Evolutionary conservation across 2,888 invertebrate species (phyloP), one percentile per base, ranked within the genome.

Genomic region (Caenorhabditis sp.): DNA sequence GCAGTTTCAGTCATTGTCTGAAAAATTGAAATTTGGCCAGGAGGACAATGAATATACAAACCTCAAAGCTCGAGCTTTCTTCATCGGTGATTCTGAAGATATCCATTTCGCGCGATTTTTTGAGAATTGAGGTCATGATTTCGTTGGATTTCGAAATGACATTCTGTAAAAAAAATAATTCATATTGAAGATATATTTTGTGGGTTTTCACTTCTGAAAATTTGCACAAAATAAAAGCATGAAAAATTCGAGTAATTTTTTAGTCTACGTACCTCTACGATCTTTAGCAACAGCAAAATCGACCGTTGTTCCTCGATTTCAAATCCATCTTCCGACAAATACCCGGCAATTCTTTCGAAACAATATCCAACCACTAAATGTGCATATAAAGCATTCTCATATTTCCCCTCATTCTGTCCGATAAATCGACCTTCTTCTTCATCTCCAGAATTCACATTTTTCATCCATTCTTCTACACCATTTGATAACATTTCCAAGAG

Each of bases 291-390:
- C 8, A 52, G 31, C 21, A 60, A 1, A n/a, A 50, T 12, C 1
- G 14, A 17, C 12, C 38, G 7, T 4, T 43, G 21, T 12, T 49
- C 20, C 1, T 27, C 21, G 20, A 20, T 21, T 21, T 20, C 17
- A 23, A 60, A 31, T 8, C 57, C 60, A 60, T 50, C 49, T 49
- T 59, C 43, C 20, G 43, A 43, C 7, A 59, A 21, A n/a, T 26
- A 25, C 7, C 20, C 49, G 2, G 12, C 54, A 21, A 69, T 60
- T 12, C 20, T 25, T 17, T 75, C 75, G 36, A 67, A 75, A 52
- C 70, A 75, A 23, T 23, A 63, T 8, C 75, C 75, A 27, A 75
- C 70, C 14, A 75, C 25, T 17, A 75, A 38, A 64, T 75, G 75
- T 12, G 75, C 60, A 57, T 73, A 62, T n/a, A 25, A 17, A 14